Percentiles rank a stretch among this genome's conserved stretches.
These are phyloP conservation scores for Autographa gamma DNA, from an alignment of 2,888 invertebrate species.

Conservation along the genomic window DNA sequence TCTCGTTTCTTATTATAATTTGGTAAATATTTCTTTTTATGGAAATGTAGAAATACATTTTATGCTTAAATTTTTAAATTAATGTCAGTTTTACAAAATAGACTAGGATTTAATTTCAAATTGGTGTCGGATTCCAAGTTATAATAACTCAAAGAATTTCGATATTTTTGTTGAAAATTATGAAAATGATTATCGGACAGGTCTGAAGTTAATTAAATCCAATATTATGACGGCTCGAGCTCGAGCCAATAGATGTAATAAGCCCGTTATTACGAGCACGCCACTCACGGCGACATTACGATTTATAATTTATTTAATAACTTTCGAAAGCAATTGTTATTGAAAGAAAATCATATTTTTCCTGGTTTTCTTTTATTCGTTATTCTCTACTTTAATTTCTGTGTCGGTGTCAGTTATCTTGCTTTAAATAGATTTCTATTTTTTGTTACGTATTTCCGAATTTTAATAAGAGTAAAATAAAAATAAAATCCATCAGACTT, in stretches of 20 bases:
- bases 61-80: background rate
- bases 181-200: constrained; percentile 19
- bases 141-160: background rate
- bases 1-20: constrained; percentile 13
- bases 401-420: no score
- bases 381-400: background rate
- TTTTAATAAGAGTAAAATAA: no score
- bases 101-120: background rate
- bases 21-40: constrained; percentile 14
- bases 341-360: background rate
- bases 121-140: background rate
- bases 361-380: background rate
- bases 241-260: constrained; percentile 27
- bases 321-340: constrained; percentile 3
- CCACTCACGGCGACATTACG: background rate
- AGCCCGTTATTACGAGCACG: constrained; percentile 23
- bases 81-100: background rate
- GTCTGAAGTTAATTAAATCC: constrained; percentile 29
- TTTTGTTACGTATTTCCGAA: no score
- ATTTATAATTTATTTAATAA: constrained; percentile 11
- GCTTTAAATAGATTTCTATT: no score
- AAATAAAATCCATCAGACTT: no score
- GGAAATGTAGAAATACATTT: background rate
- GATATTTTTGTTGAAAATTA: constrained; percentile 13
- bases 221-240: constrained; percentile 15